Conservation (phyloP, 2,888 invertebrate species). For the Acanthoscelides obtectus region DNA sequence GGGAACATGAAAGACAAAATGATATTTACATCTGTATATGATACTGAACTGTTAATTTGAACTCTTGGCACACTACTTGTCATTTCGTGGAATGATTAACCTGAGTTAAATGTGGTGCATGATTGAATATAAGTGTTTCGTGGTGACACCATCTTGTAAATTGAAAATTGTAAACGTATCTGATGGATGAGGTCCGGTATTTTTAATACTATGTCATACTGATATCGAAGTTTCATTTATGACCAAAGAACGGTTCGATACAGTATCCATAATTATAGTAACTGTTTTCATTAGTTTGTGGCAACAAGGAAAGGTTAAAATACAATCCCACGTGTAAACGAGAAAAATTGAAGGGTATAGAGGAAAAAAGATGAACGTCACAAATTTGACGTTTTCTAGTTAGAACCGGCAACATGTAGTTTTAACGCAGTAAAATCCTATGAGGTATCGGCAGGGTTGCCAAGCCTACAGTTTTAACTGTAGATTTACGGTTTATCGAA, state of each 20-base stretch:
- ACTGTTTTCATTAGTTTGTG: too few relatives aligned
- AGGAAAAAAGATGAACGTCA: too few relatives aligned
- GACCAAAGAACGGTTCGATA: neutral
- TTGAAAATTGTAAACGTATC: neutral
- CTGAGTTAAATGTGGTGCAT: neutral
- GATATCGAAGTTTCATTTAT: neutral
- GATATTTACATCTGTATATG: neutral
- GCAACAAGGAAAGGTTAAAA: too few relatives aligned
- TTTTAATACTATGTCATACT: neutral
- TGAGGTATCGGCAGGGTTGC: too few relatives aligned
- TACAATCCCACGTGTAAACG: too few relatives aligned
- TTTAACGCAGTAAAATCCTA: too few relatives aligned
- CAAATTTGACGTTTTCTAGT: too few relatives aligned
- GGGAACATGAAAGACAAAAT: neutral
- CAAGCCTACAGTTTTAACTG: too few relatives aligned
- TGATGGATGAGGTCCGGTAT: neutral
- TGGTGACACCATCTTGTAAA: neutral
- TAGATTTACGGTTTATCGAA: too few relatives aligned
- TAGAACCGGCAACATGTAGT: too few relatives aligned
- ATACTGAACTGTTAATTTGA: neutral
- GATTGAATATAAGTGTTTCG: neutral
- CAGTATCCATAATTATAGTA: neutral
- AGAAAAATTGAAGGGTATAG: too few relatives aligned
- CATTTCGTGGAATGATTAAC: neutral
- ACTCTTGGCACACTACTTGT: neutral